Evolutionary conservation across 2,888 invertebrate species (phyloP), one percentile per base, ranked within the genome.

Genomic region (Eupithecia subumbrata): DNA sequence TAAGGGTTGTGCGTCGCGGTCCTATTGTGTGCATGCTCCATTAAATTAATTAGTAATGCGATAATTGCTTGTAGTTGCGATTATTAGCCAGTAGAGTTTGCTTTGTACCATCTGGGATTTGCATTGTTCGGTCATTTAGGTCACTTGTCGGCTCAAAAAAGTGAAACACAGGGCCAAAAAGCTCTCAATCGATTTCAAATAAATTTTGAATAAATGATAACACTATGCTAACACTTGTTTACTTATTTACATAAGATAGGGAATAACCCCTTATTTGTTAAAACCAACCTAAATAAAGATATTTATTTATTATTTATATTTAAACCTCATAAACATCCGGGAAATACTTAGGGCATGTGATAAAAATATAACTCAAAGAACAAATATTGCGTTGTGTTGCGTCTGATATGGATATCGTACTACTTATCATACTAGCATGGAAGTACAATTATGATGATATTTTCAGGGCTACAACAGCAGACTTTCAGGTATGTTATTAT

Each of bases 11-110:
- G 86, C 89, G 89, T 82, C 84, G 88, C 89, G 88, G 86, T 87
- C 82, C 86, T 85, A 92, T 92, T 93, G 91, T 93, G 90, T 93
- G 84, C 88, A 82, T 83, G 87, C 83, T 84, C 84, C 82, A 89
- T 83, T 85, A 84, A 87, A 83, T 89, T 89, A 90, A 91, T 91
- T 91, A 68, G 40, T 43, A 87, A 88, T 89, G 88, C 87, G 87
- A 89, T 91, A 90, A 84, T 87, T 79, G 84, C 84, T 79, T 83
- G 78, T 87, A 85, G 84, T 86, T 77, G 45, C 74, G 67, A 74
- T 73, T 67, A 76, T 75, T 72, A 71, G 43, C 77, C 56, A 79
- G 81, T 82, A 83, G 81, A 84, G 82, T 83, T 78, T 76, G 77
- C 77, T 76, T 71, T 79, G 68, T 79, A 76, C 63, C 73, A 87